phyloP scores from a whole-genome alignment of 2,113 vertebrate species.

The Anseranas semipalmata region DNA sequence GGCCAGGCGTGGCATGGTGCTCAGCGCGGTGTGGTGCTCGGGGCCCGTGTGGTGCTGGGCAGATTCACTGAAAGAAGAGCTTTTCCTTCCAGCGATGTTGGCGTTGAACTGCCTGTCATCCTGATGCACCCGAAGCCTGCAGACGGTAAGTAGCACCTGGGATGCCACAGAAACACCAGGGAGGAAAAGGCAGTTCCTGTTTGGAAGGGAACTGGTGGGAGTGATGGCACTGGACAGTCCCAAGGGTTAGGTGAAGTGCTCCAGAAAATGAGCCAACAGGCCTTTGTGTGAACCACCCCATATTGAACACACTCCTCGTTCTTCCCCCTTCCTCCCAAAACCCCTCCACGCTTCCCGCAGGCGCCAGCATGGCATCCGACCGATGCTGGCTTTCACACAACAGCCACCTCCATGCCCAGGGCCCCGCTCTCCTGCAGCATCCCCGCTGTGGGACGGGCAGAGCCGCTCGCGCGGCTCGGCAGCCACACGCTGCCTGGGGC shows the following conservation, averaged over 20 bases:
- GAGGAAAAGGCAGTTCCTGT: neutral
- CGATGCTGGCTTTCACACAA: no score
- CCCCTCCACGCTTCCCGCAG: no score
- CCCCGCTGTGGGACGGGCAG: neutral
- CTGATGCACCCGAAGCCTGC: constrained; percentile 90
- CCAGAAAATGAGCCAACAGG: neutral
- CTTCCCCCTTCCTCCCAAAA: no score
- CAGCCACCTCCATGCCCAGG: neutral
- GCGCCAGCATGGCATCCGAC: no score
- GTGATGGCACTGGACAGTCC: neutral
- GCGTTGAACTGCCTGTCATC: constrained; percentile 83
- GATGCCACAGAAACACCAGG: accelerated
- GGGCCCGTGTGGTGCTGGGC: neutral
- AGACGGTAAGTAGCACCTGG: constrained; percentile 60
- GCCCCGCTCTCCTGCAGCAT: neutral
- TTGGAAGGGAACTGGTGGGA: neutral
- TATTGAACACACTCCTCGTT: no score
- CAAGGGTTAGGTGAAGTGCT: neutral
- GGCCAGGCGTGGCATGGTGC: accelerated
- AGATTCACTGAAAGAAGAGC: neutral
- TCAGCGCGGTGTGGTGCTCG: neutral
- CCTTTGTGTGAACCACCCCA: no score
- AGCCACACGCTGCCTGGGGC: neutral
- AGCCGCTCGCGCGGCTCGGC: neutral
- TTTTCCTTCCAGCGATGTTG: constrained; percentile 78